Base-by-base conservation (phyloP, 2,797 vertebrate genomes). In the Acanthurus lineatus region DNA sequence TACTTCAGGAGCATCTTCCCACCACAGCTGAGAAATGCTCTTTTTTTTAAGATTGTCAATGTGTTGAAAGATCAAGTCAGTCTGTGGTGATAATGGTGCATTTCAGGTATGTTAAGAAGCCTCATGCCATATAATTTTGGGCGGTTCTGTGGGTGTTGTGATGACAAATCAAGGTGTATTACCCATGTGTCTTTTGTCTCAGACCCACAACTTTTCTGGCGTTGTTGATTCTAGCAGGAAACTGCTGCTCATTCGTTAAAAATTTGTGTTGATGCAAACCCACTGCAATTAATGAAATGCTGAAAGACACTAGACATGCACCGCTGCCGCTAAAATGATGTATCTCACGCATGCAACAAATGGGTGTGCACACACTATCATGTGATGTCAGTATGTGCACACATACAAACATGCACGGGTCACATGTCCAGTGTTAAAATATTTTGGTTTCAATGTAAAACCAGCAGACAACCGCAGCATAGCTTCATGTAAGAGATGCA, bases 251-350 rank as follows among this genome's bases (percentile, higher is more conserved):
- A 76, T 78, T 90, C 9, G 19, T 73, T 62, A 63, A 53, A 44
- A 64, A 28, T 75, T 66, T 82, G 59, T 89, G 81, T 85, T 80
- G 78, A 90, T 38, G 63, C 45, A 77, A 89, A 84, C 54, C 20
- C 17, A 28, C 15, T 53, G 17, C 71, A 81, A 86, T 89, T 84
- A 91, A 86, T 81, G 75, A 89, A 70, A 79, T 69, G 82, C n/a
- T 91, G 91, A 92, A 76, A 86, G 87, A 93, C 65, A 53, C 42
- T 69, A 47, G 51, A 66, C 84, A 86, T 53, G n/a, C 74, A 80
- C 58, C 42, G 5, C 45, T 58, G 22, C 54, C 73, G 44, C 53
- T 69, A 11, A 35, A 74, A 53, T 71, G 52, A 80, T 51, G 38
- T 69, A 78, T 75, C 69, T 73, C 81, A 73, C 51, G 51, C 82